Percentiles rank a stretch among this genome's conserved stretches.
Conservation (phyloP, 2,888 invertebrate species). For the Clitarchus hookeri region DNA sequence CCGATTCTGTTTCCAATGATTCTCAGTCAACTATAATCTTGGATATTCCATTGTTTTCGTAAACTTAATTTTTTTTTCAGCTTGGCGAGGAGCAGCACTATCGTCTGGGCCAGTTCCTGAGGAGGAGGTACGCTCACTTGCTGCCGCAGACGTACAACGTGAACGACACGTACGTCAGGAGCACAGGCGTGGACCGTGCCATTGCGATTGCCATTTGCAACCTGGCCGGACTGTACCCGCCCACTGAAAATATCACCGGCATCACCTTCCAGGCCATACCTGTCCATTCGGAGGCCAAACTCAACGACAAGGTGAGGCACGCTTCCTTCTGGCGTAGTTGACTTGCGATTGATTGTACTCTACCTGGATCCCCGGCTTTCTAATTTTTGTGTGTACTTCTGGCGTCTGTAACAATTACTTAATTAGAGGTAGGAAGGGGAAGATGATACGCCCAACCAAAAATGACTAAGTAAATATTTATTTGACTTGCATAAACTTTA, state of each 20-base stretch:
- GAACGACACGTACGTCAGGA: constrained; percentile 43
- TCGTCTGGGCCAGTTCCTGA: neutral
- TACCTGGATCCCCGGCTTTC: too few species aligned
- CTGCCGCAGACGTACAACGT: neutral
- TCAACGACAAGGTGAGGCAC: constrained; percentile 46
- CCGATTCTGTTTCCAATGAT: too few species aligned
- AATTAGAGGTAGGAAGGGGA: too few species aligned
- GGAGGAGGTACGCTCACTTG: neutral
- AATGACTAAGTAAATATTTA: too few species aligned
- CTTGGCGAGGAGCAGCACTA: constrained; percentile 19
- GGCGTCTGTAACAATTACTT: too few species aligned
- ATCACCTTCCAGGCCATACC: constrained; percentile 59
- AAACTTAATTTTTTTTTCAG: neutral
- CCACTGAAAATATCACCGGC: constrained; percentile 46
- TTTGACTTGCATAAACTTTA: too few species aligned
- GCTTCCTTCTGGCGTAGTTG: too few species aligned
- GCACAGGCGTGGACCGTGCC: constrained; percentile 58
- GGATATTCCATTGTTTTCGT: too few species aligned
- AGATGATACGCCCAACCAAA: too few species aligned
- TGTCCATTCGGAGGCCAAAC: constrained; percentile 55
- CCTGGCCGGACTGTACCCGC: constrained; percentile 55
- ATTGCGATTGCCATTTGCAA: constrained; percentile 55
- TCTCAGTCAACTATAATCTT: too few species aligned
- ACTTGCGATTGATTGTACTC: too few species aligned
- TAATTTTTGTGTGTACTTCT: too few species aligned